These are phyloP conservation scores for Tyria jacobaeae DNA, from an alignment of 2,888 invertebrate genomes.

Conservation along the genomic window DNA sequence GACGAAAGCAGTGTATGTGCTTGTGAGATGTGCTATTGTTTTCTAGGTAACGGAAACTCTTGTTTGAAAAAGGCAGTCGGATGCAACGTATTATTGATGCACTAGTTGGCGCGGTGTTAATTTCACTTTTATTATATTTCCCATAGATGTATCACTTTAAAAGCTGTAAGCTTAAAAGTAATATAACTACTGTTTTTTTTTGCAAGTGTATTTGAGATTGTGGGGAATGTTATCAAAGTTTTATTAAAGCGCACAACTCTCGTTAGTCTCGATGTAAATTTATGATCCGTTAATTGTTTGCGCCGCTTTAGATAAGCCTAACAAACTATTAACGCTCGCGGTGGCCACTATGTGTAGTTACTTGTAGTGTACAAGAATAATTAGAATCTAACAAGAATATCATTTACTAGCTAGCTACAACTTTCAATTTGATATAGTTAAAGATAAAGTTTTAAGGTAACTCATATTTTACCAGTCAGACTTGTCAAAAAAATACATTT, in stretches of 20 bases:
- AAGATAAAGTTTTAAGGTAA: conserved; percentile 6
- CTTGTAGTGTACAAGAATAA: conserved; percentile 21
- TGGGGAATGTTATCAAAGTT: conserved; percentile 52
- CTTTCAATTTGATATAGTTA: no score
- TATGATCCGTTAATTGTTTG: conserved; percentile 80
- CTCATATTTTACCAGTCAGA: conserved; percentile 8
- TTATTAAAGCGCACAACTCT: conserved; percentile 62
- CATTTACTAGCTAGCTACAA: no score
- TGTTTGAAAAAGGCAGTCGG: conserved; percentile 77
- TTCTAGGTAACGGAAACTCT: conserved; percentile 82
- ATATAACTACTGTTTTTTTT: conserved; percentile 38
- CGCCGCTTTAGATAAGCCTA: conserved; percentile 76
- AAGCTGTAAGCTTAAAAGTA: conserved; percentile 52
- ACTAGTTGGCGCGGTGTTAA: conserved; percentile 68
- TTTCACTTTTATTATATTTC: conserved; percentile 72
- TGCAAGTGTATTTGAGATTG: conserved; percentile 42
- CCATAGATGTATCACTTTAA: conserved; percentile 57
- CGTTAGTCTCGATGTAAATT: conserved; percentile 69
- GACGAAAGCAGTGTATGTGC: conserved; percentile 84
- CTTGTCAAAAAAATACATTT: conserved; percentile 27
- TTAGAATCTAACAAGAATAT: conserved; percentile 18
- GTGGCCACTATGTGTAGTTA: conserved; percentile 30
- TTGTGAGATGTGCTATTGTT: conserved; percentile 86
- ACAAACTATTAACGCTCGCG: conserved; percentile 59
- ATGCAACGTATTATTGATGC: conserved; percentile 68